Conservation (phyloP, 64 coral and sea anemone species). For the Anthopleura sola region DNA sequence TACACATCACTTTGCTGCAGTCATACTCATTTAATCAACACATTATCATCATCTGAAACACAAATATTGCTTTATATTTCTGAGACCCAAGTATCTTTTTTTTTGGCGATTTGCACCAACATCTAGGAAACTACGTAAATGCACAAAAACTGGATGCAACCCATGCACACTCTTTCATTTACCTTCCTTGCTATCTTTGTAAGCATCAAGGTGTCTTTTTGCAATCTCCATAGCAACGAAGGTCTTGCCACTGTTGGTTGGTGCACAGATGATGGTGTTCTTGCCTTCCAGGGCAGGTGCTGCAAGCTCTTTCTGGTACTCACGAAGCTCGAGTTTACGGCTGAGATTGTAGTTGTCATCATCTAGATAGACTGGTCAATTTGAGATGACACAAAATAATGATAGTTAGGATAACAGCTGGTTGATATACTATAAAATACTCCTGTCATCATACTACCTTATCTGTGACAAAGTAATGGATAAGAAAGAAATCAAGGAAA, state of each 20-base stretch:
- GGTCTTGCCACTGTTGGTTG: conserved; percentile 82
- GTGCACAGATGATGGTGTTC: conserved; percentile 79
- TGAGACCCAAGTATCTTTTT: too few relatives aligned
- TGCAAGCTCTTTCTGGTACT: conserved; percentile 68
- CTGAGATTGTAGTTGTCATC: conserved; percentile 13
- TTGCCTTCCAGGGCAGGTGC: conserved; percentile 43
- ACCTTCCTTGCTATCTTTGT: neutral
- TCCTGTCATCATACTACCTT: too few relatives aligned
- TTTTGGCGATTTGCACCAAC: too few relatives aligned
- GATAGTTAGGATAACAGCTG: neutral
- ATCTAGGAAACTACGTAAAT: too few relatives aligned
- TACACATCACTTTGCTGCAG: too few relatives aligned
- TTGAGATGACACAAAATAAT: neutral
- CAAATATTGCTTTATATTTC: too few relatives aligned
- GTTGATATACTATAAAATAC: too few relatives aligned
- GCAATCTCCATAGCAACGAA: conserved; percentile 65
- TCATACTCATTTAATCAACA: too few relatives aligned
- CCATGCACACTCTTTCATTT: neutral
- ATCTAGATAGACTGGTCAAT: conserved; percentile 20
- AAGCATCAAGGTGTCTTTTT: conserved; percentile 43
- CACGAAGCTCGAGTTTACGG: conserved; percentile 48
- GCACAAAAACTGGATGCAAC: neutral
- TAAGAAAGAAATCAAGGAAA: neutral
- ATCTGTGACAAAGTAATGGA: too few relatives aligned
- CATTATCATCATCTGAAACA: too few relatives aligned